Base-by-base conservation (phyloP, 2,797 vertebrate genomes). In the Helarctos malayanus region DNA sequence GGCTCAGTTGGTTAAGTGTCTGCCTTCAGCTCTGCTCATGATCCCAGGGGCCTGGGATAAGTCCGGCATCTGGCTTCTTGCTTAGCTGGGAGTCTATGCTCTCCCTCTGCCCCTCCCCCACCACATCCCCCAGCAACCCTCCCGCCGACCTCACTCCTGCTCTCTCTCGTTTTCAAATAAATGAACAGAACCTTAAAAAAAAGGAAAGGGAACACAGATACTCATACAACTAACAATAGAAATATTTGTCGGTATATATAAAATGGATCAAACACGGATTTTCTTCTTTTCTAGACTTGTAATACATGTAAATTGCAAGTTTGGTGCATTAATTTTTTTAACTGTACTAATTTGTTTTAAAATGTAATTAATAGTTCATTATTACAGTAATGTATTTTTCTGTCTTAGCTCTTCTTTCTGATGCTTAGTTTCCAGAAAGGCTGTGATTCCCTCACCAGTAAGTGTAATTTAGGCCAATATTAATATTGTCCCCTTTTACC, bases 281-380 rank as follows among this genome's bases (percentile, higher is more conserved):
- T 93, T 81, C 13, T 92, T 94, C 57, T 89, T 89, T 95, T 38
- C 29, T n/a, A 87, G n/a, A 69, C 3, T 87, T 90, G 1, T 38
- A 86, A 61, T 57, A 27, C 25, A 54, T 79, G 41, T 23, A 95
- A 75, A 75, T 78, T 88, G 52, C 9, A 91, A 71, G 29, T 29
- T 47, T 57, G 57, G 76, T 21, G 52, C 19, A 47, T 56, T 82
- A 59, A 1, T 35, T 68, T 35, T 59, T 81, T 35, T 68, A 78
- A 63, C n/a, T 32, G 32, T 78, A 47, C 7, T 27, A 87, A 16
- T 38, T 73, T 68, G 9, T 86, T 92, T 59, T 68, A 38, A 94
- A 91, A 69, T 80, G 7, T 69, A 47, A 82, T 83, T 91, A 54
- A 56, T 49, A 81, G 29, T 12, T 86, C 45, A 13, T 9, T 76